Conservation (phyloP, 2,797 vertebrate species). For the Typhlichthys eigenmanni region DNA sequence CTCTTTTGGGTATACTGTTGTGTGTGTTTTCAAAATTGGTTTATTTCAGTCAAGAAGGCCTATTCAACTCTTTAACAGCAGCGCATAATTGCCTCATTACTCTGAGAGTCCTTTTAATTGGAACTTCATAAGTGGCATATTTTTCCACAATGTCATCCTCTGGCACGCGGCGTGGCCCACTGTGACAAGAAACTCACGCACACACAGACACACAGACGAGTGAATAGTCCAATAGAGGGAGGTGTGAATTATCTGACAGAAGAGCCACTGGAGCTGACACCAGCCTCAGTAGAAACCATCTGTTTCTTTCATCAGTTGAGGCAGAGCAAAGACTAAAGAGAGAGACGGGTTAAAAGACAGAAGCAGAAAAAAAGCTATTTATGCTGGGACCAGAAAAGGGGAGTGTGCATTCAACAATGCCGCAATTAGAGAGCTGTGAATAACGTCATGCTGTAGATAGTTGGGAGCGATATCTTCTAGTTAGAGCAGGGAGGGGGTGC, state of each 20-base stretch:
- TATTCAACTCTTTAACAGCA: conserved; percentile 48
- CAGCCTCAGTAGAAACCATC: conserved; percentile 78
- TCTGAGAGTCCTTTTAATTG: conserved; percentile 69
- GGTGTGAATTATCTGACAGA: conserved; percentile 83
- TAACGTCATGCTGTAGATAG: no score
- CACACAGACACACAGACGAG: conserved; percentile 57
- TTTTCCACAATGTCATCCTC: conserved; percentile 65
- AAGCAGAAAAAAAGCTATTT: conserved; percentile 27
- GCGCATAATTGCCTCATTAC: conserved; percentile 68
- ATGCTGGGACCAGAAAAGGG: conserved; percentile 36
- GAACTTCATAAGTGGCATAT: conserved; percentile 56
- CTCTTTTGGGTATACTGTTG: conserved; percentile 38
- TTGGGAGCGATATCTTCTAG: no score
- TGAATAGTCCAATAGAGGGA: conserved; percentile 63
- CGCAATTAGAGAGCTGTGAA: conserved; percentile 46
- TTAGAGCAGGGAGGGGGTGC: no score
- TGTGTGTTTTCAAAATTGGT: conserved; percentile 51
- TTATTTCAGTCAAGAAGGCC: conserved; percentile 56
- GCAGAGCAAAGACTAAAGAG: conserved; percentile 20
- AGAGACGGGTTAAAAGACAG: background rate
- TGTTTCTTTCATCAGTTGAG: conserved; percentile 78
- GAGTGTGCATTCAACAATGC: conserved; percentile 42
- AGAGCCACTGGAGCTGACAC: conserved; percentile 77
- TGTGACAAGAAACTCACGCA: conserved; percentile 16
- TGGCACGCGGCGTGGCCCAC: conserved; percentile 69